Percentiles rank a stretch among this genome's conserved stretches.
phyloP scores from a whole-genome alignment of 2,797 vertebrate species.

The Sebastiscus albofasciatus region DNA sequence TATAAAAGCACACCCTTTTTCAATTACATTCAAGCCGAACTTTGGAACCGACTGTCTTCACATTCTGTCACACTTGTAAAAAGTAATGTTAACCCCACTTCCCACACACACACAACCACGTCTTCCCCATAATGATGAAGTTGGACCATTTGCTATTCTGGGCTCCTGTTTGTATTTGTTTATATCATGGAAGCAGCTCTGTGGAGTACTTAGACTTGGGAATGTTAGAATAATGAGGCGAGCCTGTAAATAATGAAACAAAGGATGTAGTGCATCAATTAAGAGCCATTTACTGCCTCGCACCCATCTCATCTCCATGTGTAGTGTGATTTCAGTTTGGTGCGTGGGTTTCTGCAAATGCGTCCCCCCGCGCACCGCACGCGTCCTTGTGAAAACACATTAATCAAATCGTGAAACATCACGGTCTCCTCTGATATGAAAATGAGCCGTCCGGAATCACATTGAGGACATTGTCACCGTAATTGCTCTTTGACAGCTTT shows the following conservation, averaged over 20 bases:
- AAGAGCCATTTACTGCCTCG: conserved; percentile 74
- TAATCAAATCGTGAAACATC: conserved; percentile 61
- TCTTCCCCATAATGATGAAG: conserved; percentile 47
- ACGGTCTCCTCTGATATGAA: conserved; percentile 65
- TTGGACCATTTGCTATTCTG: conserved; percentile 57
- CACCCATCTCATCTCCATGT: conserved; percentile 56
- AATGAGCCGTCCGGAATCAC: conserved; percentile 62
- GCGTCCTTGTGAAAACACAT: conserved; percentile 57
- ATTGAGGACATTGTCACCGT: conserved; percentile 64
- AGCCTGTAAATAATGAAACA: conserved; percentile 82
- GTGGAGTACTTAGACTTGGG: conserved; percentile 45
- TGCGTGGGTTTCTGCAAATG: background rate
- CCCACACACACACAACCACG: conserved; percentile 17
- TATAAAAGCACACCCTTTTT: background rate
- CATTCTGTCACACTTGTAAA: conserved; percentile 5
- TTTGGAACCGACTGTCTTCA: background rate
- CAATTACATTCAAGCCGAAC: conserved; percentile 3
- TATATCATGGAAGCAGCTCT: conserved; percentile 47
- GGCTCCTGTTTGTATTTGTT: conserved; percentile 65
- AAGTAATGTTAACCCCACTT: background rate
- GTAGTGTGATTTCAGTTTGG: background rate
- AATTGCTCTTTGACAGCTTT: conserved; percentile 75
- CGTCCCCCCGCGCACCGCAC: background rate
- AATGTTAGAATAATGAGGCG: conserved; percentile 70
- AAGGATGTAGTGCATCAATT: conserved; percentile 78